phyloP scores from a whole-genome alignment of 1,140 invertebrate species.

The Adelges cooleyi region DNA sequence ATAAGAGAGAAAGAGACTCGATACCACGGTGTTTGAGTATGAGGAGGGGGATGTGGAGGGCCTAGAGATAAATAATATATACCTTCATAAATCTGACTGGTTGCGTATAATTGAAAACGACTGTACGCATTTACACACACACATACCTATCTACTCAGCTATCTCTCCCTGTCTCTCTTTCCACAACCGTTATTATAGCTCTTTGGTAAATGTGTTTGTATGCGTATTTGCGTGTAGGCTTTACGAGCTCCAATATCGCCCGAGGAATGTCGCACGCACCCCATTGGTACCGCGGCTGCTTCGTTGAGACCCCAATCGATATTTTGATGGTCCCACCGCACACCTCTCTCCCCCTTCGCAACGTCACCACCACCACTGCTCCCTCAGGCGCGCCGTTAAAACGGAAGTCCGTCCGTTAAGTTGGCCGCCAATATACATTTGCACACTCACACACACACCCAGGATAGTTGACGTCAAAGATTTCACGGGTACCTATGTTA shows the following conservation, averaged over 20 bases:
- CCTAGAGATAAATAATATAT: not conserved
- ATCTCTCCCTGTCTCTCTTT: not conserved
- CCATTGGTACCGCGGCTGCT: not conserved
- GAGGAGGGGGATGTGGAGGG: not conserved
- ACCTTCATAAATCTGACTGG: conserved; percentile 26
- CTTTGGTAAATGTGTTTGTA: too few relatives aligned
- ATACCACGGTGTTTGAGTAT: not conserved
- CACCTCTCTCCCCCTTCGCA: not conserved
- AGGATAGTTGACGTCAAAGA: too few relatives aligned
- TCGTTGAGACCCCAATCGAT: not conserved
- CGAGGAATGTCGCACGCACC: not conserved
- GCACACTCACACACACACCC: too few relatives aligned
- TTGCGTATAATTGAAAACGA: conserved; percentile 22
- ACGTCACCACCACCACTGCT: not conserved
- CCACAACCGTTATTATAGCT: too few relatives aligned
- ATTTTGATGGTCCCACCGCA: conserved; percentile 6
- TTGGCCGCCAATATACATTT: too few relatives aligned
- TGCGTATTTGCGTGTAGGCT: too few relatives aligned
- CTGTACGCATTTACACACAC: not conserved
- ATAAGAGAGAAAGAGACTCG: too few relatives aligned
- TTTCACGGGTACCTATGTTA: too few relatives aligned
- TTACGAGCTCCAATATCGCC: not conserved
- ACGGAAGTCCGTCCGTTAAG: not conserved
- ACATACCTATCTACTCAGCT: not conserved
- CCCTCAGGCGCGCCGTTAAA: not conserved